These are phyloP conservation scores for Anorthoa munda DNA, from an alignment of 2,888 invertebrate genomes.

Conservation along the genomic window DNA sequence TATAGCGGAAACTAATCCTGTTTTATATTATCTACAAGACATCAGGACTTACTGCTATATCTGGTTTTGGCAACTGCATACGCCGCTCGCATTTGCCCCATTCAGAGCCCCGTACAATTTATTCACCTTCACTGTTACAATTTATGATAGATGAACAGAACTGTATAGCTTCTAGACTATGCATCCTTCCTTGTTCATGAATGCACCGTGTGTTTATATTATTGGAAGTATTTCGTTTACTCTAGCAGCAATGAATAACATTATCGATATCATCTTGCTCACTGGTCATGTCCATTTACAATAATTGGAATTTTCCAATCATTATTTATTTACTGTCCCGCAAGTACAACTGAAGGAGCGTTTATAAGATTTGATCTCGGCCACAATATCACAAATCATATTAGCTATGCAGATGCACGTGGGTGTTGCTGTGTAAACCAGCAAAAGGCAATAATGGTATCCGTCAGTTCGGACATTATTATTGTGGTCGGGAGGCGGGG, in stretches of 20 bases:
- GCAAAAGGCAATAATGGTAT: conserved; percentile 66
- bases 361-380: conserved; percentile 62
- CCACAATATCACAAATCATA: conserved; percentile 60
- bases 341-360: conserved; percentile 22
- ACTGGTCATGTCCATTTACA: conserved; percentile 52
- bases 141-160: conserved; percentile 35
- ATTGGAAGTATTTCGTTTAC: conserved; percentile 42
- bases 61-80: conserved; percentile 32
- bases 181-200: conserved; percentile 23
- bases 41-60: conserved; percentile 13
- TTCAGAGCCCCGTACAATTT: conserved; percentile 26
- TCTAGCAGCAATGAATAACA: conserved; percentile 54
- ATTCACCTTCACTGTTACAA: conserved; percentile 25
- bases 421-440: conserved; percentile 64
- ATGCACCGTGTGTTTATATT: conserved; percentile 33
- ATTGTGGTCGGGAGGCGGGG: conserved; percentile 81
- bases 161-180: conserved; percentile 36
- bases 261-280: conserved; percentile 60
- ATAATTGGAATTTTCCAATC: conserved; percentile 59
- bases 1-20: conserved; percentile 4
- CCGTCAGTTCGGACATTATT: conserved; percentile 76
- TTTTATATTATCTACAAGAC: conserved; percentile 4
- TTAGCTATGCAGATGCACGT: conserved; percentile 54
- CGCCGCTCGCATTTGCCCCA: background rate
- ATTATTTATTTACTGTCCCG: conserved; percentile 60